Percentiles rank a stretch among this genome's conserved stretches.
Evolutionary conservation across 2,113 vertebrate genomes (phyloP).

Genomic region (Turnix velox): DNA sequence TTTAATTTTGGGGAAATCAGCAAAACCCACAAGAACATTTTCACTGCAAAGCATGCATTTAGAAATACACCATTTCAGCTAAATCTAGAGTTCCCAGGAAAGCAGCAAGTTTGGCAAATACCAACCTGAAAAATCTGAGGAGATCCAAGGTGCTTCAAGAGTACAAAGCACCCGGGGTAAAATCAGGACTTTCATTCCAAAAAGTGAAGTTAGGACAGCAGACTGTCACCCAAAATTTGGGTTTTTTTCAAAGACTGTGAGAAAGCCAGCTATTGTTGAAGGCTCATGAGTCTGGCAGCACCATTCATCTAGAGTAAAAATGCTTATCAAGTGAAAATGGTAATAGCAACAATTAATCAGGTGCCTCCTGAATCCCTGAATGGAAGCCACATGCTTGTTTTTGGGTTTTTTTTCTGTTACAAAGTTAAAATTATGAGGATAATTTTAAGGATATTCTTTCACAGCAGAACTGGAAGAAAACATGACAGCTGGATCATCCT

Average conservation of each 20-base stretch:
- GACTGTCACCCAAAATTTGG: not conserved
- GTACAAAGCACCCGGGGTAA: not conserved
- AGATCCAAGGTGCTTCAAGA: not conserved
- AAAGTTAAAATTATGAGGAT: not conserved
- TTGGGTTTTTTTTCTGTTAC: not conserved
- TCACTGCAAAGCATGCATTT: not conserved
- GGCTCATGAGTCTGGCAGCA: not conserved
- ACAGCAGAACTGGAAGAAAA: not conserved
- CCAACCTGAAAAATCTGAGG: not conserved
- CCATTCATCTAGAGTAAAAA: not conserved
- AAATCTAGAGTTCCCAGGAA: not conserved
- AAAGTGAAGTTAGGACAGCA: not conserved
- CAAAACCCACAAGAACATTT: not conserved
- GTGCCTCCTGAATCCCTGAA: not conserved
- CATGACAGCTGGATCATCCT: too few species aligned
- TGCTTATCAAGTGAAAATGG: not conserved
- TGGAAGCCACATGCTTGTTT: not conserved
- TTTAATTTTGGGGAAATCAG: not conserved
- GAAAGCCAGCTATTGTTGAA: not conserved
- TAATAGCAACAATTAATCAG: not conserved
- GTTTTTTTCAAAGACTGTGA: not conserved
- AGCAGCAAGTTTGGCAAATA: not conserved
- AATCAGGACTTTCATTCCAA: not conserved
- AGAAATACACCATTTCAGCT: not conserved
- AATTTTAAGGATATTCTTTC: not conserved